A percentile compares a stretch with the other conserved stretches of the same genome.
These are phyloP conservation scores for Hycleus cichorii DNA, from an alignment of 1,140 invertebrate species.

Conservation along the genomic window DNA sequence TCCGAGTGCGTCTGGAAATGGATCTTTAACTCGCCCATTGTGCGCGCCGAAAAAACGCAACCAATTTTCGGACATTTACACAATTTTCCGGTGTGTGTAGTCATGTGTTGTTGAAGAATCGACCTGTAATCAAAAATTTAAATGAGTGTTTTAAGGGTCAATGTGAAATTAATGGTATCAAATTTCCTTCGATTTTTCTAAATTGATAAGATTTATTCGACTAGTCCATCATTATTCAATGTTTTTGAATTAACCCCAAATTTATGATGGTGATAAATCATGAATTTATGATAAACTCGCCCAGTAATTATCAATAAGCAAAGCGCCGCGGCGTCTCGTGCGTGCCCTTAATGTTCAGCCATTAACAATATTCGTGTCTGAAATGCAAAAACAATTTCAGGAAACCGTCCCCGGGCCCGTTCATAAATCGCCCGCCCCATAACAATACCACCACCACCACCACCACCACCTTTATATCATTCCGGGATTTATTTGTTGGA, in stretches of 20 bases:
- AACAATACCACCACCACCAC: neutral
- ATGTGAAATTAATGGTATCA: too few relatives aligned
- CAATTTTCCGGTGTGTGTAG: conserved; percentile 50
- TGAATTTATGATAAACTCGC: conserved; percentile 12
- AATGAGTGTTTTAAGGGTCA: neutral
- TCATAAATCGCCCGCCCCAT: conserved; percentile 12
- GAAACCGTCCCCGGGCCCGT: conserved; percentile 12
- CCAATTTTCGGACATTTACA: conserved; percentile 51
- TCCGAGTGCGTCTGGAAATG: conserved; percentile 47
- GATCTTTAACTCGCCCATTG: conserved; percentile 46
- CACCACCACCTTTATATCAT: neutral
- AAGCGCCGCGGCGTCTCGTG: conserved; percentile 10
- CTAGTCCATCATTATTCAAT: too few relatives aligned
- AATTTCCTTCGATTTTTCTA: too few relatives aligned
- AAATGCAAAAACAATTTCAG: conserved; percentile 25
- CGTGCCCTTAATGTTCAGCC: conserved; percentile 20
- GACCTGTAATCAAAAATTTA: conserved; percentile 40
- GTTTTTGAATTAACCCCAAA: too few relatives aligned
- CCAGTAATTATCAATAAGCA: conserved; percentile 25
- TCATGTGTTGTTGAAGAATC: conserved; percentile 54
- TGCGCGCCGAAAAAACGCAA: conserved; percentile 50
- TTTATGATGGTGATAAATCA: too few relatives aligned
- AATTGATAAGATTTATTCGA: too few relatives aligned
- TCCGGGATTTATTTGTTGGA: conserved; percentile 16
- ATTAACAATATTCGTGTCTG: conserved; percentile 24